Percentiles rank a stretch among this genome's conserved stretches.
Conservation (phyloP, 1,140 invertebrate genomes). For the Scaptomyza graminum region DNA sequence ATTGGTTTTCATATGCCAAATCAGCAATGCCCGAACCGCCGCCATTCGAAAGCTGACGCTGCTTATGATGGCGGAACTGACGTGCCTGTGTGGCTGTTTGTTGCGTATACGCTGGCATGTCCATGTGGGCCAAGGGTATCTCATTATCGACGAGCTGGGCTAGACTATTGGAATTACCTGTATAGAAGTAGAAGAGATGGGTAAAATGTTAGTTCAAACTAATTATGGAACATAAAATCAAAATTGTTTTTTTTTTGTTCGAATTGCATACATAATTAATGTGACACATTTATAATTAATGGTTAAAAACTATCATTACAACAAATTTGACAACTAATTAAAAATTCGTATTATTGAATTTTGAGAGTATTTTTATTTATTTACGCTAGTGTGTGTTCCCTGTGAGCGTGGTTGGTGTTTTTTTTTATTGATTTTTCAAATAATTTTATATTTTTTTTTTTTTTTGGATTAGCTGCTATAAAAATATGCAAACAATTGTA, state of each 20-base stretch:
- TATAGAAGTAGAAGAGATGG: constrained; percentile 44
- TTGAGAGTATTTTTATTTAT: constrained; percentile 39
- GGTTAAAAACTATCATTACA: constrained; percentile 71
- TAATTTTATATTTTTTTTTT: constrained; percentile 40
- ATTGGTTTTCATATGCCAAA: constrained; percentile 68
- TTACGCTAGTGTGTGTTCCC: constrained; percentile 43
- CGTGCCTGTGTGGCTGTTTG: constrained; percentile 65
- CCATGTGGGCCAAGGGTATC: constrained; percentile 86
- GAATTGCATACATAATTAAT: constrained; percentile 55
- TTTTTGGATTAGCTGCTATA: constrained; percentile 42
- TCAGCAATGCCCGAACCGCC: constrained; percentile 43
- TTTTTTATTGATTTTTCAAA: no score
- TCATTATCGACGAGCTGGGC: constrained; percentile 87
- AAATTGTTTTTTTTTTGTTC: constrained; percentile 17
- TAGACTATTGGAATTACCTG: constrained; percentile 87
- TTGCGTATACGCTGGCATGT: constrained; percentile 66
- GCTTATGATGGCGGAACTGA: constrained; percentile 76
- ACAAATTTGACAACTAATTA: constrained; percentile 79
- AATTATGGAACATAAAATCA: constrained; percentile 12
- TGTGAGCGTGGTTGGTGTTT: constrained; percentile 24
- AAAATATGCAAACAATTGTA: constrained; percentile 66
- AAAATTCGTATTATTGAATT: constrained; percentile 70
- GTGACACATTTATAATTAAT: constrained; percentile 60
- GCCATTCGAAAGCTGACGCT: constrained; percentile 57
- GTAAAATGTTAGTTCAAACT: constrained; percentile 15